phyloP scores from a whole-genome alignment of 1,140 invertebrate species.

The Habropoda laboriosa region DNA sequence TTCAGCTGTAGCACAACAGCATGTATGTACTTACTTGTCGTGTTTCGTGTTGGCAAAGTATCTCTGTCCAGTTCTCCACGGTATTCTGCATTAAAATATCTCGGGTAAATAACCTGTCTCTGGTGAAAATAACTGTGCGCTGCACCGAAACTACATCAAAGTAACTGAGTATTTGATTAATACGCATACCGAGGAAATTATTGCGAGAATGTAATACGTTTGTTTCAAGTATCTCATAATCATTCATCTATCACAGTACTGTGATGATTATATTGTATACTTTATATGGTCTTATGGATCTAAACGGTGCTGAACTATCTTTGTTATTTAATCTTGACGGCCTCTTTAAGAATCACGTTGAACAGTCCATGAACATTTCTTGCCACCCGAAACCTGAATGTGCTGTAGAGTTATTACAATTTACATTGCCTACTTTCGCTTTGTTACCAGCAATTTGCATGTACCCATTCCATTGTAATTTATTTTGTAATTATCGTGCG shows the following conservation, averaged over 20 bases:
- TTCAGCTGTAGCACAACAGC: neutral
- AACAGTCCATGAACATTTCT: too few relatives aligned
- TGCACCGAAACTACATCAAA: neutral
- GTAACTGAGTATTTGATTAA: constrained; percentile 4
- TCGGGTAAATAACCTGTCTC: constrained; percentile 37
- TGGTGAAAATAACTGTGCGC: constrained; percentile 37
- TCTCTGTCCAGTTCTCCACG: constrained; percentile 1
- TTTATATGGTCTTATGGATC: neutral
- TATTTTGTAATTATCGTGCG: too few relatives aligned
- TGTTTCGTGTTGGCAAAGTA: neutral
- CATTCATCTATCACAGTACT: neutral
- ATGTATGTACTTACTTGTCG: neutral
- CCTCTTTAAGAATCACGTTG: too few relatives aligned
- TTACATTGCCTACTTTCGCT: too few relatives aligned
- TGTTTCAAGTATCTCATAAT: neutral
- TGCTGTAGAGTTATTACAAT: too few relatives aligned
- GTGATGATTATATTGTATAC: neutral
- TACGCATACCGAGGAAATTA: neutral
- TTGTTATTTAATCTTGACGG: neutral
- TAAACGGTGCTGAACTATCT: neutral
- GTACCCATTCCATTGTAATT: too few relatives aligned
- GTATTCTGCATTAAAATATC: constrained; percentile 30
- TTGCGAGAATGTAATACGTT: neutral
- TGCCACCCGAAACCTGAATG: too few relatives aligned
- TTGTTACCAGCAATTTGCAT: too few relatives aligned